These are phyloP conservation scores for Melanotaenia trifasciata DNA, from an alignment of 2,797 vertebrate species.

Conservation along the genomic window DNA sequence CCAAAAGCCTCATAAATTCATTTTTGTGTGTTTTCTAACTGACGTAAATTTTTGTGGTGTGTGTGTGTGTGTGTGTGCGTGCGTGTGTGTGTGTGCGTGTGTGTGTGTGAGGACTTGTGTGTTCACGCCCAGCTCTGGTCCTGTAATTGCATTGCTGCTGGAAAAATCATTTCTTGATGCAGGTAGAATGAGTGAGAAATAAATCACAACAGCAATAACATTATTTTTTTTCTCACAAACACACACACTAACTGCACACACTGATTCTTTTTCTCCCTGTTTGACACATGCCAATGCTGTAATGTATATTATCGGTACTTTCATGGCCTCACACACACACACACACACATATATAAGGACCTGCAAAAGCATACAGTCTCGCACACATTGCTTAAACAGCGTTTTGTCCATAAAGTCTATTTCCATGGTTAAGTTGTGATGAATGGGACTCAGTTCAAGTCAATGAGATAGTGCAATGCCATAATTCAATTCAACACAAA, in stretches of 20 bases:
- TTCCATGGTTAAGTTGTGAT: slow-evolving; percentile 80
- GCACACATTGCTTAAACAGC: slow-evolving; percentile 66
- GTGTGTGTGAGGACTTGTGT: background rate
- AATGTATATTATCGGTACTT: slow-evolving; percentile 50
- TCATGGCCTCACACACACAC: slow-evolving; percentile 23
- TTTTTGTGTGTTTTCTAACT: slow-evolving; percentile 11
- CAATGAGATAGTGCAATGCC: slow-evolving; percentile 75
- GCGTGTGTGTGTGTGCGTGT: too few species aligned
- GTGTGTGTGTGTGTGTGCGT: background rate
- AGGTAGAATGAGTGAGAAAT: slow-evolving; percentile 46
- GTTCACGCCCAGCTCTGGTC: slow-evolving; percentile 10
- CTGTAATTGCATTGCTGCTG: slow-evolving; percentile 39
- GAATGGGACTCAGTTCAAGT: slow-evolving; percentile 75
- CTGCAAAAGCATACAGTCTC: slow-evolving; percentile 8
- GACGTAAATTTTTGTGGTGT: slow-evolving; percentile 14
- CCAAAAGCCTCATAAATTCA: slow-evolving; percentile 29
- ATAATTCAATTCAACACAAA: slow-evolving; percentile 75
- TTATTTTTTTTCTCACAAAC: slow-evolving; percentile 14
- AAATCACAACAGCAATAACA: slow-evolving; percentile 44
- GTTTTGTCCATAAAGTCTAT: slow-evolving; percentile 74
- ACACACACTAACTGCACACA: slow-evolving; percentile 25
- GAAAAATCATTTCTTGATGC: slow-evolving; percentile 47
- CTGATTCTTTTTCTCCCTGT: slow-evolving; percentile 19
- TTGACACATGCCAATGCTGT: slow-evolving; percentile 47
- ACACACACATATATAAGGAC: slow-evolving; percentile 29